Percentiles rank a stretch among this genome's conserved stretches.
These are phyloP conservation scores for Aphelenchoides fujianensis DNA, from an alignment of 1,140 invertebrate genomes.

Conservation along the genomic window DNA sequence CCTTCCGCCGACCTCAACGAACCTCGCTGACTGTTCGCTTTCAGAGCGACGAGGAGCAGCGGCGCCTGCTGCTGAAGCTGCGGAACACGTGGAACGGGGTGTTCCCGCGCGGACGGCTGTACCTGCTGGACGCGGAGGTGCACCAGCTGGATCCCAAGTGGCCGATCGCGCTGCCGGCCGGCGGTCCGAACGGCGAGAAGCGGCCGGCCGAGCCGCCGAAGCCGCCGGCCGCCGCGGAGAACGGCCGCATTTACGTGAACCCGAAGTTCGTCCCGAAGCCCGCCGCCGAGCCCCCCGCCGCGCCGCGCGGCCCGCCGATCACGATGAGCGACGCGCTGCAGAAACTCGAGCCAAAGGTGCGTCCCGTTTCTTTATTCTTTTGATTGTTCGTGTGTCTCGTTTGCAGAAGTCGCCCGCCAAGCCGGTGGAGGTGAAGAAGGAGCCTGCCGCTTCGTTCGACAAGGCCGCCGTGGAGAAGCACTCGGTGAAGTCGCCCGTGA, in stretches of 20 bases:
- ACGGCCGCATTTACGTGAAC: neutral
- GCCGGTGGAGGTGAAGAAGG: neutral
- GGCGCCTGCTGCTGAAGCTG: slow-evolving; percentile 85
- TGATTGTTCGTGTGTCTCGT: no score
- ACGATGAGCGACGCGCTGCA: neutral
- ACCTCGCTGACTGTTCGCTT: slow-evolving; percentile 20
- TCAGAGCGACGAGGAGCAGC: slow-evolving; percentile 86
- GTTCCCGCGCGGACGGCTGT: slow-evolving; percentile 80
- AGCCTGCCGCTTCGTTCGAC: no score
- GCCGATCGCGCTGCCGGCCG: slow-evolving; percentile 70
- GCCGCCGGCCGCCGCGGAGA: neutral
- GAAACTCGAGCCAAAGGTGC: neutral
- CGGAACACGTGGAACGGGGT: slow-evolving; percentile 90
- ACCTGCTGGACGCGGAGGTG: slow-evolving; percentile 82
- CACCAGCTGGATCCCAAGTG: slow-evolving; percentile 84
- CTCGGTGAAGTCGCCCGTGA: no score
- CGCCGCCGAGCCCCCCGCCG: neutral
- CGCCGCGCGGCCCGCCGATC: neutral
- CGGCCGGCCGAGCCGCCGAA: neutral
- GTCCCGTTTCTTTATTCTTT: neutral
- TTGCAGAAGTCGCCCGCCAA: neutral
- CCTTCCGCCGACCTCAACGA: no score
- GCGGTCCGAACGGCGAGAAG: neutral
- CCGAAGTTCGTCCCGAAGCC: neutral
- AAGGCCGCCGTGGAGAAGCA: no score